Conservation (phyloP, 2,888 invertebrate species). For the Furcula furcula region DNA sequence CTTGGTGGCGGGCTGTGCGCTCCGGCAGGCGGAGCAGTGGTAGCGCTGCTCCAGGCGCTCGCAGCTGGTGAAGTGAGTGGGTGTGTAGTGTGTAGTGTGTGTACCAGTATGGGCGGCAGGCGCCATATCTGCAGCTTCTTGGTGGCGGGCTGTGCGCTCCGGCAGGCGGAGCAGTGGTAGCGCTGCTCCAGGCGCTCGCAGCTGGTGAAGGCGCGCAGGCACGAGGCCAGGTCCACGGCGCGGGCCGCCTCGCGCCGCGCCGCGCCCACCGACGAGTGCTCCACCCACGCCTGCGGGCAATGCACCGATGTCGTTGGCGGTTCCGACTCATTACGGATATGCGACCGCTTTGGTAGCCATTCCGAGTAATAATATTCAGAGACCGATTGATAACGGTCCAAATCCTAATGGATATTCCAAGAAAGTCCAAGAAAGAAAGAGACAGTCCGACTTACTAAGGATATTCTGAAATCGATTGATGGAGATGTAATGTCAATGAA, state of each 20-base stretch:
- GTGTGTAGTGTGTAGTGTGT: background rate
- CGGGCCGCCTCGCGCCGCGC: slow-evolving; percentile 88
- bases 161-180: slow-evolving; percentile 93
- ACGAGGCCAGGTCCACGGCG: slow-evolving; percentile 92
- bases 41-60: slow-evolving; percentile 93
- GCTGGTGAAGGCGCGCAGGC: slow-evolving; percentile 93
- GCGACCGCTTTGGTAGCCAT: too few relatives aligned
- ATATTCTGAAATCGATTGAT: too few relatives aligned
- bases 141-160: slow-evolving; percentile 90
- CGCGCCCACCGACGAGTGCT: slow-evolving; percentile 87
- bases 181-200: slow-evolving; percentile 93
- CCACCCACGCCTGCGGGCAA: slow-evolving; percentile 84
- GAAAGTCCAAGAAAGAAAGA: too few relatives aligned
- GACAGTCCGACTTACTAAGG: too few relatives aligned
- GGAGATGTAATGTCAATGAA: too few relatives aligned
- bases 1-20: slow-evolving; percentile 92
- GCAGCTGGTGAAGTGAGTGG: slow-evolving; percentile 87
- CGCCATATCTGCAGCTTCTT: slow-evolving; percentile 96
- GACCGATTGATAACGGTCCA: too few relatives aligned
- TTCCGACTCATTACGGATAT: too few relatives aligned
- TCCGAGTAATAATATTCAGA: too few relatives aligned
- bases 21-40: slow-evolving; percentile 91
- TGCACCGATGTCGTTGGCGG: background rate
- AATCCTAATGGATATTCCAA: too few relatives aligned
- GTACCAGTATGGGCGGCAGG: slow-evolving; percentile 91